Percentiles rank a stretch among this genome's conserved stretches.
phyloP scores from a whole-genome alignment of 2,113 vertebrate species.

The Tachuris rubrigastra region DNA sequence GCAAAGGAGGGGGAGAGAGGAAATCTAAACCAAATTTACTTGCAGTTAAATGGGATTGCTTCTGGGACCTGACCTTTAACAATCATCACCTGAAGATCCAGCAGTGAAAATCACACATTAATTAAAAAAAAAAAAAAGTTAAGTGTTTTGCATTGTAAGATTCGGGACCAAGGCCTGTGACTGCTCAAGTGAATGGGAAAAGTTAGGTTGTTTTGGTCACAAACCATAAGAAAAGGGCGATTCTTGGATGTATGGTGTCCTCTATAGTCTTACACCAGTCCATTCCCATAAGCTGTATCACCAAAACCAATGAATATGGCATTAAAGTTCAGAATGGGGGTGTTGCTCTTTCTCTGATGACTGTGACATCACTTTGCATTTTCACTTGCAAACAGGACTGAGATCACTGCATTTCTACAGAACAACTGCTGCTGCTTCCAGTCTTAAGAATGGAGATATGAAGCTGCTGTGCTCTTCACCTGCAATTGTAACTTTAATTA shows the following conservation, averaged over 20 bases:
- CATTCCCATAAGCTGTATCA: neutral
- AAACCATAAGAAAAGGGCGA: neutral
- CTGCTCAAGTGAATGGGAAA: neutral
- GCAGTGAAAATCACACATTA: neutral
- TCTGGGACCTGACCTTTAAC: neutral
- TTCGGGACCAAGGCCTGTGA: neutral
- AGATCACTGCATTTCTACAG: neutral
- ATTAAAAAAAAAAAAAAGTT: neutral
- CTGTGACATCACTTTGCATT: neutral
- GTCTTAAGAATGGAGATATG: too few species aligned
- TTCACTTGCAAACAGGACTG: neutral
- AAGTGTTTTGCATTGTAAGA: accelerated
- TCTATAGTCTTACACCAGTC: neutral
- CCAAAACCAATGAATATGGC: neutral
- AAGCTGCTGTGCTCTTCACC: neutral
- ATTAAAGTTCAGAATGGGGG: neutral
- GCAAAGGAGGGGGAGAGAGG: neutral
- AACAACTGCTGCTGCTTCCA: neutral
- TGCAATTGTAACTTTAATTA: neutral
- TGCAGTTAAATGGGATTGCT: neutral
- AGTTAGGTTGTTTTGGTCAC: neutral
- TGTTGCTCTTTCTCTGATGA: neutral
- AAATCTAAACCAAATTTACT: neutral
- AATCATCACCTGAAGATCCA: neutral
- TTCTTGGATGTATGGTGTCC: neutral